Evolutionary conservation across 2,797 vertebrate genomes (phyloP).

Genomic region (Malacoctenus gilli): DNA sequence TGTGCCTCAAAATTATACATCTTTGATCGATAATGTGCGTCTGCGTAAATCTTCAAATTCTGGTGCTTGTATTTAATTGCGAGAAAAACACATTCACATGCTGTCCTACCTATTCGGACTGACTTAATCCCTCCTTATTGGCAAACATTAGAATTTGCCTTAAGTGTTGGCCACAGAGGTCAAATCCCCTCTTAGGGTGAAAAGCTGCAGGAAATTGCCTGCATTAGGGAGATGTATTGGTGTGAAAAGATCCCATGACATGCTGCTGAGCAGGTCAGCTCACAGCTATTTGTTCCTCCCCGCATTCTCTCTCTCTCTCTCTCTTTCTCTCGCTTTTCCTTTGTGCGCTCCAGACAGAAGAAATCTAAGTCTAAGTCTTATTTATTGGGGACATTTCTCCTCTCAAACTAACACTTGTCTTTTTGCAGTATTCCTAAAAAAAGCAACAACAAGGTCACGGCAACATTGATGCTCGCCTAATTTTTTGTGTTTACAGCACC

Average conservation of each 20-base stretch:
- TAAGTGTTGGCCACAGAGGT: constrained; percentile 74
- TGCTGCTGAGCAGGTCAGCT: constrained; percentile 69
- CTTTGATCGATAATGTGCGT: constrained; percentile 1
- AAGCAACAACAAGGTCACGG: background rate
- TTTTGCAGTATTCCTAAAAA: background rate
- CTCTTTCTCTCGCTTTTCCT: constrained; percentile 10
- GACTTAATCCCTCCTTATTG: constrained; percentile 78
- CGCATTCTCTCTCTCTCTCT: constrained; percentile 25
- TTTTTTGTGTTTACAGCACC: constrained; percentile 4
- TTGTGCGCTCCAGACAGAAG: constrained; percentile 7
- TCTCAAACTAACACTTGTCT: constrained; percentile 20
- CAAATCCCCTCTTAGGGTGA: constrained; percentile 75
- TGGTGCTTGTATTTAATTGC: constrained; percentile 24
- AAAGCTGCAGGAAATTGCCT: constrained; percentile 86
- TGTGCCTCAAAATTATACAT: constrained; percentile 8
- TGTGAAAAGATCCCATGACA: constrained; percentile 83
- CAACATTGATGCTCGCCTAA: background rate
- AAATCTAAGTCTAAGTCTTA: constrained; percentile 27
- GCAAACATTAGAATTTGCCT: constrained; percentile 78
- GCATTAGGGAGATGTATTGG: constrained; percentile 85
- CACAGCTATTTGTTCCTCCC: constrained; percentile 57
- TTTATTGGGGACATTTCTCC: background rate
- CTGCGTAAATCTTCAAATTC: background rate
- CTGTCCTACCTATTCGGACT: constrained; percentile 36
- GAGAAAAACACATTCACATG: constrained; percentile 33